phyloP scores from a whole-genome alignment of 1,140 invertebrate genomes.

The Bombus soroeensis region DNA sequence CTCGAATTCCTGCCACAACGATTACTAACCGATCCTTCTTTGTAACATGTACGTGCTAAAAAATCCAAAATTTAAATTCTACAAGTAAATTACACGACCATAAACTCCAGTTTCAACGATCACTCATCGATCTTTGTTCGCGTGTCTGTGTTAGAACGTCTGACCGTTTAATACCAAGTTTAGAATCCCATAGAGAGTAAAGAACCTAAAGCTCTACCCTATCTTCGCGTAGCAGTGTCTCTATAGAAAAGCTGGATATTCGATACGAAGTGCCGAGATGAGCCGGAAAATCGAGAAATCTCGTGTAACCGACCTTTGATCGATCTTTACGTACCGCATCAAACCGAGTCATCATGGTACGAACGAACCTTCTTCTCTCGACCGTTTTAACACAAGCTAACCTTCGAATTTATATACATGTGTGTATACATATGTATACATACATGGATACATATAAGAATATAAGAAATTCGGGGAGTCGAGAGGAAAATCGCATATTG shows the following conservation, averaged over 20 bases:
- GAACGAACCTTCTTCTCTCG: conserved; percentile 26
- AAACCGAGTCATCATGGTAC: neutral
- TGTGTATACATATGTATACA: conserved; percentile 41
- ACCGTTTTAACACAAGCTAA: neutral
- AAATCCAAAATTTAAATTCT: neutral
- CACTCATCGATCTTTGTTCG: too few relatives aligned
- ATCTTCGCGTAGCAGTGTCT: too few relatives aligned
- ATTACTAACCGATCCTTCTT: too few relatives aligned
- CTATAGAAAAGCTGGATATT: too few relatives aligned
- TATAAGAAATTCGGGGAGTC: conserved; percentile 70
- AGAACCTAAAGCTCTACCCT: too few relatives aligned
- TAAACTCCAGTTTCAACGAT: neutral
- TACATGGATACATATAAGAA: conserved; percentile 26
- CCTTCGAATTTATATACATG: conserved; percentile 33
- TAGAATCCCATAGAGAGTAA: too few relatives aligned
- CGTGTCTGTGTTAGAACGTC: too few relatives aligned
- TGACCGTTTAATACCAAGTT: too few relatives aligned
- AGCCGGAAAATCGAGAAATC: neutral
- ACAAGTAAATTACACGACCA: neutral
- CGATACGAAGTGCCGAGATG: too few relatives aligned
- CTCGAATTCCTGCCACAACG: neutral
- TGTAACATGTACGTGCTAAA: too few relatives aligned
- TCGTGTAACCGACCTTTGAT: neutral
- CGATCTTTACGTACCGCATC: conserved; percentile 21
- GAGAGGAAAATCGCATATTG: conserved; percentile 76